These are phyloP conservation scores for Eilema griseolum DNA, from an alignment of 2,888 invertebrate genomes.

Conservation along the genomic window DNA sequence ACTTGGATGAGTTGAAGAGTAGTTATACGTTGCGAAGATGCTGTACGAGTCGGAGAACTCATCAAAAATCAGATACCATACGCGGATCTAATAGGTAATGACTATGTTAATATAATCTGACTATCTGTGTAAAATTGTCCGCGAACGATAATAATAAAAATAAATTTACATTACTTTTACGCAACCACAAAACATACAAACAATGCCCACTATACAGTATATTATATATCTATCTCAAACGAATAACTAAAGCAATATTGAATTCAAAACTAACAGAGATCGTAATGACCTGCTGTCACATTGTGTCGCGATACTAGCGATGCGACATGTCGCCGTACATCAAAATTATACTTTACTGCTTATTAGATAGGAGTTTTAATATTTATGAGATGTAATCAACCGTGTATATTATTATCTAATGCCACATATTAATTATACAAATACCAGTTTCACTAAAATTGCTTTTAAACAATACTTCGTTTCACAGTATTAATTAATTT, in stretches of 20 bases:
- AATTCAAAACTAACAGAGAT: neutral
- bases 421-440: constrained; percentile 13
- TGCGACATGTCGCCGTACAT: neutral
- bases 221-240: neutral
- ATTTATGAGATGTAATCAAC: constrained; percentile 11
- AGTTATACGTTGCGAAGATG: too few species aligned
- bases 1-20: too few species aligned
- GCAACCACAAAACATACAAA: too few species aligned
- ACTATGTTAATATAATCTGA: too few species aligned
- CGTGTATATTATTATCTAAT: constrained; percentile 8
- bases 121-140: too few species aligned
- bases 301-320: neutral
- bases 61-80: too few species aligned
- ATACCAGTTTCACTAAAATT: neutral
- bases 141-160: too few species aligned
- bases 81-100: too few species aligned
- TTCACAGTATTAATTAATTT: neutral
- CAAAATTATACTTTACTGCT: constrained; percentile 2
- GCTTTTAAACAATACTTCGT: neutral
- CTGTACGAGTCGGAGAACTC: too few species aligned
- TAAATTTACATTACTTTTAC: too few species aligned
- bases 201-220: too few species aligned
- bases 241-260: neutral
- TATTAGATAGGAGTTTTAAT: constrained; percentile 8
- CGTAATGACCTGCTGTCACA: neutral